These are phyloP conservation scores for Sarotherodon lohbergeri DNA, from an alignment of 2,113 vertebrate genomes.

Conservation along the genomic window DNA sequence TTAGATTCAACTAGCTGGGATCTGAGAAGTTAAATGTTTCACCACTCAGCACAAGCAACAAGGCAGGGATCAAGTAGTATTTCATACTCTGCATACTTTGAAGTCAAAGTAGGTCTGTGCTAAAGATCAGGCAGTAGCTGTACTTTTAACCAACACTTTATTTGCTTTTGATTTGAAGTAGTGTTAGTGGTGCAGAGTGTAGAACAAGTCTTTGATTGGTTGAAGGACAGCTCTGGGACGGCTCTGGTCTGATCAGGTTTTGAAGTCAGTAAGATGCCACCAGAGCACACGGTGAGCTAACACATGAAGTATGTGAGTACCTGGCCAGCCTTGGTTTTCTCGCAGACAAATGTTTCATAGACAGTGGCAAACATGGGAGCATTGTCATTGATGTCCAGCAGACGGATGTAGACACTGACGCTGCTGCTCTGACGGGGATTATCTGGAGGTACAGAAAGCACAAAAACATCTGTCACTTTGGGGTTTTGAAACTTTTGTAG, in stretches of 20 bases:
- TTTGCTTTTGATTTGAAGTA: too few species aligned
- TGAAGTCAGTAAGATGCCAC: background rate
- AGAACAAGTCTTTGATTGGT: too few species aligned
- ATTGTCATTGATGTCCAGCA: slow-evolving; percentile 94
- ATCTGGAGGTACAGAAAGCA: slow-evolving; percentile 63
- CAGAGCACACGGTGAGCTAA: background rate
- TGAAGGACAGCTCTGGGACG: background rate
- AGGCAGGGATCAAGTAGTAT: too few species aligned
- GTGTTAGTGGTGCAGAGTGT: too few species aligned
- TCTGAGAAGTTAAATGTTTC: too few species aligned
- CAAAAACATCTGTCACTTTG: background rate
- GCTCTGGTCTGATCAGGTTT: background rate
- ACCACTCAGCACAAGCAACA: too few species aligned
- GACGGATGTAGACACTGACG: slow-evolving; percentile 82
- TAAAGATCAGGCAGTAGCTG: too few species aligned
- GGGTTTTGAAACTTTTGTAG: fast-evolving
- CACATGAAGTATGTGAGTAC: slow-evolving; percentile 50
- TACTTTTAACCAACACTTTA: too few species aligned
- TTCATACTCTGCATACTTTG: too few species aligned
- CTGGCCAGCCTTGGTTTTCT: slow-evolving; percentile 90
- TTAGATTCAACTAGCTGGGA: too few species aligned
- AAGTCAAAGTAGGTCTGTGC: too few species aligned
- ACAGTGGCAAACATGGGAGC: slow-evolving; percentile 83
- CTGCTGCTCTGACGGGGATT: slow-evolving; percentile 85
- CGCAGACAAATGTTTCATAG: slow-evolving; percentile 92